Base-by-base conservation (phyloP, 2,888 invertebrate species). In the Bembecia ichneumoniformis region DNA sequence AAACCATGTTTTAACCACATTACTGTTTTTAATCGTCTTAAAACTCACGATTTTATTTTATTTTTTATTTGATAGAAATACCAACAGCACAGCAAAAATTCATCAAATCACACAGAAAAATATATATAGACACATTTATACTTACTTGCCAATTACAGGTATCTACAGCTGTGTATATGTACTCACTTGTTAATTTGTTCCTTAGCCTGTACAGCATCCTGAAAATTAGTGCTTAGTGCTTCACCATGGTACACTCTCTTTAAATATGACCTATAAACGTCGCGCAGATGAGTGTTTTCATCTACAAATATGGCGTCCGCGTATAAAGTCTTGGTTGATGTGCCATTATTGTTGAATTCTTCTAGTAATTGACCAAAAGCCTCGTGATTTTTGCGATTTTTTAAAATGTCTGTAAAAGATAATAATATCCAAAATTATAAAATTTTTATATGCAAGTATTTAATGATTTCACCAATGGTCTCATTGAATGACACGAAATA, bases 301-400 rank as follows among this genome's bases (percentile, higher is more conserved):
- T 91, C 90, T 0, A 92, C 82, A 58, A 91, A 91, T 47, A 92
- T 71, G 0, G 88, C 91, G 49, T 88, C 88, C 0, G 91, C 91
- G 51, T 89, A 88, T 35, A 79, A 59, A 1, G 84, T 77, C 54
- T 77, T 77, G 11, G 82, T 73, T 17, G 56, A 56, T 2, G 61
- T 53, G 15, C 60, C 59, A 49, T 73, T 71, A 5, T 55, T 49
- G 50, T 74, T 75, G 36, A 84, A 58, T 2, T 55, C 43, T 17
- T 74, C 68, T 16, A 92, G 66, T 44, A 91, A 66, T 9, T 77
- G 63, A 0, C 91, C 91, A 49, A 92, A 89, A 55, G 88, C 76
- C 58, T 88, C 82, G 60, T 91, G 91, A 45, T 89, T 80, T 28
- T 84, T 64, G 59, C 90, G 89, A 35, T 77, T 83, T 51, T 54